phyloP scores from a whole-genome alignment of 2,797 vertebrate species.

The Aldrovandia affinis region DNA sequence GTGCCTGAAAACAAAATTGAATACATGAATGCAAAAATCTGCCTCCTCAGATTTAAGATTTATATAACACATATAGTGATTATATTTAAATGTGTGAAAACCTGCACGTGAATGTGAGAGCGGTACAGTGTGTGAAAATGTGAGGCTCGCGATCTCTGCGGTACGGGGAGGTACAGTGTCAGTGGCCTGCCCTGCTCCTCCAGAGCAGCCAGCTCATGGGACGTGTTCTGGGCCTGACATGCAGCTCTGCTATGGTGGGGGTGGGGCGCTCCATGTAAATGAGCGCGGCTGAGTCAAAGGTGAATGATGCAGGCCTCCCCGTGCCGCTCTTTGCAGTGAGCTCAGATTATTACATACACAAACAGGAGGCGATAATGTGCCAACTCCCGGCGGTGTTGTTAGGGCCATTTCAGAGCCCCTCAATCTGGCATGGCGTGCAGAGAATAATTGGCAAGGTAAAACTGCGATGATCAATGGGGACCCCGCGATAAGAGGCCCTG shows the following conservation, averaged over 20 bases:
- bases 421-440: neutral
- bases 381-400: constrained; percentile 18
- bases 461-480: neutral
- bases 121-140: neutral
- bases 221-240: neutral
- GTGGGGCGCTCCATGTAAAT: constrained; percentile 12
- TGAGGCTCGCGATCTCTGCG: too few relatives aligned
- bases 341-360: constrained; percentile 33
- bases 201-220: neutral
- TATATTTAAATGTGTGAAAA: too few relatives aligned
- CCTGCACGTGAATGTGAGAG: neutral
- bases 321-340: neutral
- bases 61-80: too few relatives aligned
- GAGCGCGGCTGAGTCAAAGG: neutral
- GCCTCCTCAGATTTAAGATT: too few relatives aligned
- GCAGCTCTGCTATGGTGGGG: neutral
- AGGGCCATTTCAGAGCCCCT: constrained; percentile 23
- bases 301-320: neutral
- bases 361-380: constrained; percentile 38
- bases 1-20: too few relatives aligned
- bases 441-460: constrained; percentile 31
- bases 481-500: neutral
- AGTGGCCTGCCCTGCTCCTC: neutral
- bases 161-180: neutral
- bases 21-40: too few relatives aligned